phyloP scores from a whole-genome alignment of 2,888 invertebrate genomes.

The Ophioninae sp. region DNA sequence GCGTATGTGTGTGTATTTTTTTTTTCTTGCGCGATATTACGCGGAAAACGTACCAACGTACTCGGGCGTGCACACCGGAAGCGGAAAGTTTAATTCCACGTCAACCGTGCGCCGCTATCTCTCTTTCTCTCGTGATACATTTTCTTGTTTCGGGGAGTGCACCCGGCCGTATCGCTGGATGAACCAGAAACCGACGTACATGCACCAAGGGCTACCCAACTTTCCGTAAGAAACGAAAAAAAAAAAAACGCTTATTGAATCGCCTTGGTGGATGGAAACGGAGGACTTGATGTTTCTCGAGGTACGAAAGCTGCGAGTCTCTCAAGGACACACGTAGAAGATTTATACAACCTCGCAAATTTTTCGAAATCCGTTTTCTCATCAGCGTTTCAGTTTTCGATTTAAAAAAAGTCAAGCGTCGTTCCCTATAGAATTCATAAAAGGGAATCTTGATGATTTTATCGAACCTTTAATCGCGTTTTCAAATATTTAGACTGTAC shows the following conservation, averaged over 20 bases:
- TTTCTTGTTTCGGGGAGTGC: conserved; percentile 32
- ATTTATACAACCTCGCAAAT: too few species aligned
- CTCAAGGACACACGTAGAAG: too few species aligned
- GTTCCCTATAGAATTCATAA: too few species aligned
- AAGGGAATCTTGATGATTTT: too few species aligned
- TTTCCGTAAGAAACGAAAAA: background rate
- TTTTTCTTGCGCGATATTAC: conserved; percentile 12
- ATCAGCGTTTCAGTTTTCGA: too few species aligned
- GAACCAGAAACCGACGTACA: background rate
- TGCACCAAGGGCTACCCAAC: background rate
- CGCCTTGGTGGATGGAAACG: background rate
- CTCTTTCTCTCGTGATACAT: conserved; percentile 32
- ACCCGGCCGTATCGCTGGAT: background rate
- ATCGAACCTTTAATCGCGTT: too few species aligned
- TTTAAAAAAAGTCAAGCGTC: too few species aligned
- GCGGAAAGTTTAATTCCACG: conserved; percentile 70
- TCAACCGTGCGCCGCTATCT: conserved; percentile 25
- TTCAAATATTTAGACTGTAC: too few species aligned
- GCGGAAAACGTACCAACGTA: conserved; percentile 60
- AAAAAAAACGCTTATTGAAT: background rate
- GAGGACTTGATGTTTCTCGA: too few species aligned
- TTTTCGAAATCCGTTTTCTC: too few species aligned
- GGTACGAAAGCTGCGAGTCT: too few species aligned
- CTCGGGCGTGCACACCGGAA: conserved; percentile 70
- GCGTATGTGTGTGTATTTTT: conserved; percentile 11